These are phyloP conservation scores for Dolomedes plantarius DNA, from an alignment of 2,888 invertebrate genomes.

Conservation along the genomic window DNA sequence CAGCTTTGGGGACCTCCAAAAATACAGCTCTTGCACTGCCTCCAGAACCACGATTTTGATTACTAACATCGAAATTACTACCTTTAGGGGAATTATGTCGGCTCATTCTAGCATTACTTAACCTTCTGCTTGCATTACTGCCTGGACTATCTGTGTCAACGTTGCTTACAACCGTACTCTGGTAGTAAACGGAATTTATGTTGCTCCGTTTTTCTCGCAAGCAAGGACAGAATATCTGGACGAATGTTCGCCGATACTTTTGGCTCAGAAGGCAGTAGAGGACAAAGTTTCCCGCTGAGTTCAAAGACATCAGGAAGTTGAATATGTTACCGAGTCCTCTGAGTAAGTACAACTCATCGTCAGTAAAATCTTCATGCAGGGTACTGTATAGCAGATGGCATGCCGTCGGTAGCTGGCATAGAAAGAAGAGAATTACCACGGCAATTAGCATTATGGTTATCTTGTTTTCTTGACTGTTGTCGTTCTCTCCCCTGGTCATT, in stretches of 20 bases:
- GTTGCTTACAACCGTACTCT: slow-evolving; percentile 60
- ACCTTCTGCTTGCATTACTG: slow-evolving; percentile 36
- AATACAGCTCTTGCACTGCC: slow-evolving; percentile 30
- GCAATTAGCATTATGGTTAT: slow-evolving; percentile 79
- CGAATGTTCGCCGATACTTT: slow-evolving; percentile 77
- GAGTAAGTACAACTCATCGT: slow-evolving; percentile 75
- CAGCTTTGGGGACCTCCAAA: slow-evolving; percentile 43
- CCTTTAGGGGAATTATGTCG: slow-evolving; percentile 17
- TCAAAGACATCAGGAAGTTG: slow-evolving; percentile 78
- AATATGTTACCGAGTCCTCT: slow-evolving; percentile 77
- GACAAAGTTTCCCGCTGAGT: slow-evolving; percentile 79
- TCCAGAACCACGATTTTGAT: not conserved
- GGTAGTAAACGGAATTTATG: slow-evolving; percentile 61
- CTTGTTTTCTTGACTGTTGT: slow-evolving; percentile 74
- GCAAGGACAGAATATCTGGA: slow-evolving; percentile 73
- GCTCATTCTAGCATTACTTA: slow-evolving; percentile 26
- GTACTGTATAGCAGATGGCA: slow-evolving; percentile 75
- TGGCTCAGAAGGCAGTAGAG: slow-evolving; percentile 79
- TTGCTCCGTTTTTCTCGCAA: slow-evolving; percentile 38
- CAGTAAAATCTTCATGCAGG: slow-evolving; percentile 73
- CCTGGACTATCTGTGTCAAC: slow-evolving; percentile 65
- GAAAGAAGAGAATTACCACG: slow-evolving; percentile 79
- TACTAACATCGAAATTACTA: slow-evolving; percentile 7
- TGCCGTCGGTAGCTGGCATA: slow-evolving; percentile 79
- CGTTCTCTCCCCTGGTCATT: slow-evolving; percentile 71